phyloP scores from a whole-genome alignment of 2,797 vertebrate species.

The Sebastolobus alascanus region DNA sequence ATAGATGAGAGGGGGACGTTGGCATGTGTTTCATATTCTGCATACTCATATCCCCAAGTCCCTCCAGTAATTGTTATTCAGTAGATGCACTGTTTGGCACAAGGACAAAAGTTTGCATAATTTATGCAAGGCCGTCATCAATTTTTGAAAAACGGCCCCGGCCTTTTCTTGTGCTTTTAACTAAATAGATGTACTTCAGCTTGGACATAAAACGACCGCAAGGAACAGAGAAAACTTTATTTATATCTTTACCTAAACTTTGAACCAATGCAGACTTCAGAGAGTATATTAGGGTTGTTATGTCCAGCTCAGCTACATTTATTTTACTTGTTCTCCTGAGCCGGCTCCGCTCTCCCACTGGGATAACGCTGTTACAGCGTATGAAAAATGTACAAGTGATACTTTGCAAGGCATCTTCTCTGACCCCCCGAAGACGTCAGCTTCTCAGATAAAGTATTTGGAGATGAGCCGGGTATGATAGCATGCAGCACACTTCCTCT shows the following conservation, averaged over 20 bases:
- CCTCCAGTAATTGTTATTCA: slow-evolving; percentile 87
- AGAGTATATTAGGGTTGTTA: slow-evolving; percentile 59
- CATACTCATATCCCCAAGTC: slow-evolving; percentile 70
- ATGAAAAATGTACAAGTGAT: slow-evolving; percentile 49
- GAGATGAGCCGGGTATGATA: slow-evolving; percentile 60
- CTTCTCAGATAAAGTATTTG: slow-evolving; percentile 59
- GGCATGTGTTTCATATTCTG: slow-evolving; percentile 70
- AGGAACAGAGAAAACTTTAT: slow-evolving; percentile 79
- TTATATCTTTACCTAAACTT: slow-evolving; percentile 84
- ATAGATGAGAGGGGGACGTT: slow-evolving; percentile 56
- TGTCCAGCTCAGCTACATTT: slow-evolving; percentile 62
- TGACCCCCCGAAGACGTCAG: slow-evolving; percentile 24
- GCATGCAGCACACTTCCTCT: slow-evolving; percentile 42
- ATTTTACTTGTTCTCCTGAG: slow-evolving; percentile 53
- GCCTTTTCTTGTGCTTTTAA: slow-evolving; percentile 83
- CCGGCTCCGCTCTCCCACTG: slow-evolving; percentile 10
- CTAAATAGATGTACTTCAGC: slow-evolving; percentile 81
- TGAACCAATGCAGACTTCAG: slow-evolving; percentile 60
- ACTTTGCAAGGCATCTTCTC: slow-evolving; percentile 35
- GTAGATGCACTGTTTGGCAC: slow-evolving; percentile 84
- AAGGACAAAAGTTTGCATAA: slow-evolving; percentile 90
- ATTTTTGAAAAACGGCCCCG: slow-evolving; percentile 85
- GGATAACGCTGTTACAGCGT: slow-evolving; percentile 16
- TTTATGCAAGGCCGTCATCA: slow-evolving; percentile 90
- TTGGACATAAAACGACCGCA: slow-evolving; percentile 74